Base-by-base conservation (phyloP, 2,888 invertebrate species). In the Microdon myrmicae region DNA sequence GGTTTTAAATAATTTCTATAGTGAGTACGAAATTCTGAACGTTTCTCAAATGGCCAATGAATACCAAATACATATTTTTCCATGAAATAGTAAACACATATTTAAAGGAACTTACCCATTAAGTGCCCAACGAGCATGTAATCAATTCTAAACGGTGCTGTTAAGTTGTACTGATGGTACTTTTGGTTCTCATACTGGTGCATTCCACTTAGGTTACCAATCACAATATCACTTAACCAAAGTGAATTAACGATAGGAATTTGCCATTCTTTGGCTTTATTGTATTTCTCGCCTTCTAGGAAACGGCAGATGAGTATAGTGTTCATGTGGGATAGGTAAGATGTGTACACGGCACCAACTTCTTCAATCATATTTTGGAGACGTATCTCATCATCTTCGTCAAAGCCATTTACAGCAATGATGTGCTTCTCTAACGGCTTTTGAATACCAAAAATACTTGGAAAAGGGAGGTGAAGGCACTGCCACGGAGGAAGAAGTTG, bases 401-500 rank as follows among this genome's bases (percentile, higher is more conserved):
- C 87, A 81, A 97, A 99, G 56, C 96, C 96, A 29, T 93, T 90
- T 7, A 93, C 81, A 3, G 92, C 88, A 69, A 94, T 90, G 17
- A 94, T 87, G 78, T 91, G 90, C 71, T 88, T 87, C 0, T 83
- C 79, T 13, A 89, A 87, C 7, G 94, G 94, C 2, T 88, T 83
- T 66, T 90, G 90, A 47, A 83, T 82, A 32, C 83, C 81, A 72
- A 84, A 87, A 39, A 77, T 77, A 72, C 82, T 84, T 71, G 90
- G 87, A 51, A 86, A 85, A 6, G 98, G 98, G 70, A 98, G 84
- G 80, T 99, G 98, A 32, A 96, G 82, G 7, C 95, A 93, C 72
- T 92, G 90, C 91, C 92, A 96, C 0, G 99, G 98, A 1, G 96
- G 94, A 43, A 89, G 81, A 71, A 97, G 88, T 72, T 91, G 91